Conservation (phyloP, 2,113 vertebrate species). For the Sciurus niger region DNA sequence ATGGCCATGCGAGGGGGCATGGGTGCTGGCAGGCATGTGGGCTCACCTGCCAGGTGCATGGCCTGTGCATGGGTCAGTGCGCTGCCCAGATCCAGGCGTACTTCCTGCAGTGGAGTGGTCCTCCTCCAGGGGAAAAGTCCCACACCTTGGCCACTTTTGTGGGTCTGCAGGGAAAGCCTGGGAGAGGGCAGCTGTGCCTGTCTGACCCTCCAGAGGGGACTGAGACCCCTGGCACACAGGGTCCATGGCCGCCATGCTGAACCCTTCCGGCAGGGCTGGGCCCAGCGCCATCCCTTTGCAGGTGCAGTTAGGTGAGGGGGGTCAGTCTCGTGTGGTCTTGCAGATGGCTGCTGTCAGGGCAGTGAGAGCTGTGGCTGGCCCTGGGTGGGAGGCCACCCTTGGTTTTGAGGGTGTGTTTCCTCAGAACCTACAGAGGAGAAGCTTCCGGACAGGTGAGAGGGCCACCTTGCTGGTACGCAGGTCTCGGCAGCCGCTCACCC, state of each 20-base stretch:
- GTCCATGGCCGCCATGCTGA: too few species aligned
- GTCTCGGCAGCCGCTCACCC: accelerated
- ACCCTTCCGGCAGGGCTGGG: not conserved
- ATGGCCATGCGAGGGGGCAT: accelerated
- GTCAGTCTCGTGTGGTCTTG: accelerated
- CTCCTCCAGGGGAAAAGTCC: accelerated
- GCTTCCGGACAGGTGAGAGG: accelerated
- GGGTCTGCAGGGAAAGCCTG: accelerated
- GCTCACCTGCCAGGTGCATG: too few species aligned
- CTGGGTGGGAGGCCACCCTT: accelerated
- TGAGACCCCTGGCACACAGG: not conserved
- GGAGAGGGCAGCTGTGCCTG: not conserved
- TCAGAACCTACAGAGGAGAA: accelerated
- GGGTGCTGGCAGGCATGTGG: accelerated
- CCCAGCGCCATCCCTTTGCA: not conserved
- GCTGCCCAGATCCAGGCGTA: accelerated
- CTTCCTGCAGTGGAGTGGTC: accelerated
- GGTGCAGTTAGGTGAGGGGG: not conserved
- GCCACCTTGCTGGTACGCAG: accelerated
- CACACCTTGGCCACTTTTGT: accelerated
- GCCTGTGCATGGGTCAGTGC: too few species aligned
- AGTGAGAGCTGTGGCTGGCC: accelerated
- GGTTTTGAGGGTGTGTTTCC: accelerated
- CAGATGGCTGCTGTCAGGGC: accelerated
- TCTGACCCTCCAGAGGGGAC: too few species aligned